Conservation (phyloP, 2,888 invertebrate genomes). For the Agriotes lineatus region DNA sequence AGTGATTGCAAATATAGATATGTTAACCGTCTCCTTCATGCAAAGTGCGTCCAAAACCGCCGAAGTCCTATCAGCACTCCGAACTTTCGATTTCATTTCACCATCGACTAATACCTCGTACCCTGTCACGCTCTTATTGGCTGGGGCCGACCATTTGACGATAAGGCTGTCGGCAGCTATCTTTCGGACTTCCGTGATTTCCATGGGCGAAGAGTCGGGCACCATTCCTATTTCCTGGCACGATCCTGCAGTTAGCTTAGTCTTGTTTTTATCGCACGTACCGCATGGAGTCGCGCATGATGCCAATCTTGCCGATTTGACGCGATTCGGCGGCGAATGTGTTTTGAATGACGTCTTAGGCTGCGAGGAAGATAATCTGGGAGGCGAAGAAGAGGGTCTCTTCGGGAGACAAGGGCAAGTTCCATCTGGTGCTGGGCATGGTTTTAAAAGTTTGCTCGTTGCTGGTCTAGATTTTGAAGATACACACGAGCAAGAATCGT, state of each 20-base stretch:
- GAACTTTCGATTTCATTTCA: conserved; percentile 49
- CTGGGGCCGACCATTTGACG: conserved; percentile 52
- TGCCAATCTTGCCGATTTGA: no score
- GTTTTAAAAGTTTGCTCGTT: background rate
- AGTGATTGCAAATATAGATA: conserved; percentile 48
- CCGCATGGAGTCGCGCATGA: background rate
- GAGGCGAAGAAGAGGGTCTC: no score
- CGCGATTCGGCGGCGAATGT: no score
- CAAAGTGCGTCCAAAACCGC: conserved; percentile 49
- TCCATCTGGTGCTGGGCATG: background rate
- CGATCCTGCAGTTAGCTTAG: background rate
- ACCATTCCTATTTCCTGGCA: background rate
- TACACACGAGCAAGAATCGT: background rate
- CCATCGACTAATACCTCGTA: conserved; percentile 53
- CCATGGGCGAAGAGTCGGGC: conserved; percentile 36
- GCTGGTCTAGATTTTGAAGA: background rate
- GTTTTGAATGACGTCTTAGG: no score
- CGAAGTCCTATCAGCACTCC: conserved; percentile 48
- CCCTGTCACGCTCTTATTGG: conserved; percentile 46
- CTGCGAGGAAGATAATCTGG: no score
- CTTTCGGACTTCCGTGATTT: conserved; percentile 48
- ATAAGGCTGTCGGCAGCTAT: conserved; percentile 51
- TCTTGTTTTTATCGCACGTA: background rate
- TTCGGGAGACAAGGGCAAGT: background rate
- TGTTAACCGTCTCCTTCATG: conserved; percentile 34